phyloP scores from a whole-genome alignment of 2,113 vertebrate species.

The Regulus satrapa region DNA sequence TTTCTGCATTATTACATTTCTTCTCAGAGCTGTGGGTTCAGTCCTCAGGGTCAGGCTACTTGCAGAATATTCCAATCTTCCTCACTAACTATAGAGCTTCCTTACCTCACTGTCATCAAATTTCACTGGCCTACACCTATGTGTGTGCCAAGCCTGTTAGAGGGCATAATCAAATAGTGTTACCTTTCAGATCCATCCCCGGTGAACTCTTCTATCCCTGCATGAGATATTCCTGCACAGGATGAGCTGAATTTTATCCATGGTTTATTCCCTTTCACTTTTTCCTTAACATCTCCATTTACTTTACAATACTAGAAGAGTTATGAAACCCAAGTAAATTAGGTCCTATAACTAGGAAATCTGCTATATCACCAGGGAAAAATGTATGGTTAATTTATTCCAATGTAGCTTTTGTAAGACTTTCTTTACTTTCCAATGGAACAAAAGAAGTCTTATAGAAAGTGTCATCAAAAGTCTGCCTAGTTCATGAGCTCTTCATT shows the following conservation, averaged over 20 bases:
- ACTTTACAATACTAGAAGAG: background rate
- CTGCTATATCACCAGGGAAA: background rate
- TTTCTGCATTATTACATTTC: conserved; percentile 8
- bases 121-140: background rate
- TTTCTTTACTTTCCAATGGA: background rate
- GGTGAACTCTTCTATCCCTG: background rate
- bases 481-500: background rate
- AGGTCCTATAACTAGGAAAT: background rate
- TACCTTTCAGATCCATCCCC: background rate
- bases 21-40: background rate
- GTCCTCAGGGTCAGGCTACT: background rate
- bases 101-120: background rate
- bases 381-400: background rate
- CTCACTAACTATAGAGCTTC: background rate
- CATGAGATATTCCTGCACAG: background rate
- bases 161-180: background rate
- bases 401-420: background rate
- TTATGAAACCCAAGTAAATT: background rate
- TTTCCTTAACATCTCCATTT: background rate
- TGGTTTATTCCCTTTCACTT: background rate
- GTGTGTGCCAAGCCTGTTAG: background rate
- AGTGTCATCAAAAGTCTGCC: background rate
- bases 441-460: background rate
- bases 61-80: background rate
- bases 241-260: background rate